Conservation (phyloP, 2,113 vertebrate species). For the Trematocara variabile region DNA sequence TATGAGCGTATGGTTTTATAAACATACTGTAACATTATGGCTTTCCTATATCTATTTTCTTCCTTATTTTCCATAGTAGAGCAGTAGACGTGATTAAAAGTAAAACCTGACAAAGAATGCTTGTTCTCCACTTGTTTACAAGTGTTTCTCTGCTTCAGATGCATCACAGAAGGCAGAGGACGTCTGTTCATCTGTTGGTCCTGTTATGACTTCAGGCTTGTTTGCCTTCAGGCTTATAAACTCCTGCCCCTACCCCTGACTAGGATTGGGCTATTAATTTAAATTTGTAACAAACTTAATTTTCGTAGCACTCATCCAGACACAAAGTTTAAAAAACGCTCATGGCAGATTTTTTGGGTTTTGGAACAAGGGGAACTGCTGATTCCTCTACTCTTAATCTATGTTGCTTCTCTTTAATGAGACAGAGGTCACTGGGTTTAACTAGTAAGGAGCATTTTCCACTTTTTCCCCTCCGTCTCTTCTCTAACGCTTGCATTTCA, state of each 20-base stretch:
- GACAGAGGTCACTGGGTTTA: conserved; percentile 54
- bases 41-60: not conserved
- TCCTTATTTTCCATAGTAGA: not conserved
- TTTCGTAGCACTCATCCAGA: conserved; percentile 11
- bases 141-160: not conserved
- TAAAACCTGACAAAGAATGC: not conserved
- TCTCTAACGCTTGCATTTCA: conserved; percentile 26
- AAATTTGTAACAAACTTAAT: conserved; percentile 43
- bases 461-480: not conserved
- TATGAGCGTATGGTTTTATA: not conserved
- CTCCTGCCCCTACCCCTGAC: not conserved
- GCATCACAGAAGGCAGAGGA: not conserved
- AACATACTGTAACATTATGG: not conserved
- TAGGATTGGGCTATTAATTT: conserved; percentile 16
- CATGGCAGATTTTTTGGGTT: conserved; percentile 35
- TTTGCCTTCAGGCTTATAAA: conserved; percentile 7
- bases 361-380: not conserved
- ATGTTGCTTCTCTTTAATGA: not conserved
- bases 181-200: not conserved
- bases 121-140: not conserved
- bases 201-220: not conserved
- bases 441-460: conserved; percentile 19
- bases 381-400: not conserved
- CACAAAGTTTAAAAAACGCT: conserved; percentile 8
- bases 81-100: no score